Base-by-base conservation (phyloP, 2,797 vertebrate genomes). In the Percopsis omiscomaycus region DNA sequence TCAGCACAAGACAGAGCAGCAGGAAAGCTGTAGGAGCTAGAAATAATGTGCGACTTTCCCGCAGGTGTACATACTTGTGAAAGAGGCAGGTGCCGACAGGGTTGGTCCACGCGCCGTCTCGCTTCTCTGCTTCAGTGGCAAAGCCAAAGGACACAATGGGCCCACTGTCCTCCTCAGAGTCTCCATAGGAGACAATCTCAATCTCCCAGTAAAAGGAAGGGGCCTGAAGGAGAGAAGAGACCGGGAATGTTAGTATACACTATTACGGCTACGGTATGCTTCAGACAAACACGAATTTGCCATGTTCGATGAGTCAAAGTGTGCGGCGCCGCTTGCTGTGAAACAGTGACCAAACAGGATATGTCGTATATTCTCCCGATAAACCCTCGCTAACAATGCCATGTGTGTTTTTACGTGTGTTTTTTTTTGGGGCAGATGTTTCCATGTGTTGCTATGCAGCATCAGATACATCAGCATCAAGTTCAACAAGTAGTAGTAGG, bases 141-240 rank as follows among this genome's bases (percentile, higher is more conserved):
- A 99, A 99, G 60, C 98, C 98, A 74, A 99, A 99, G 0, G 97
- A 99, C 78, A 98, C 96, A 48, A 99, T 97, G 0, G 98, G 98
- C 5, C 98, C 96, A 4, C 95, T 98, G 84, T 99, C 97, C 55
- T 99, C 97, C 84, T 99, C 97, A 46, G 95, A 96, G 85, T 99
- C 98, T 89, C 98, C 97, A 85, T 98, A 99, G 87, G 96, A 98
- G 90, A 98, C 94, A 10, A 99, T 90, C 86, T 99, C 97, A 54
- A 99, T 94, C 89, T 99, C 98, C 97, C 98, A 99, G 85, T 99
- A 99, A 91, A 99, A 99, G 0, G 97, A 99, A 0, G 98, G 98
- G 47, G 98, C 98, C 98, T 99, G 71, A 28, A 78, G 45, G 5
- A 59, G 74, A 55, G 52, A 61, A 59, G 61, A 12, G 13, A 1